Evolutionary conservation across 1,140 invertebrate species (phyloP).

Genomic region (Chelonus insularis): DNA sequence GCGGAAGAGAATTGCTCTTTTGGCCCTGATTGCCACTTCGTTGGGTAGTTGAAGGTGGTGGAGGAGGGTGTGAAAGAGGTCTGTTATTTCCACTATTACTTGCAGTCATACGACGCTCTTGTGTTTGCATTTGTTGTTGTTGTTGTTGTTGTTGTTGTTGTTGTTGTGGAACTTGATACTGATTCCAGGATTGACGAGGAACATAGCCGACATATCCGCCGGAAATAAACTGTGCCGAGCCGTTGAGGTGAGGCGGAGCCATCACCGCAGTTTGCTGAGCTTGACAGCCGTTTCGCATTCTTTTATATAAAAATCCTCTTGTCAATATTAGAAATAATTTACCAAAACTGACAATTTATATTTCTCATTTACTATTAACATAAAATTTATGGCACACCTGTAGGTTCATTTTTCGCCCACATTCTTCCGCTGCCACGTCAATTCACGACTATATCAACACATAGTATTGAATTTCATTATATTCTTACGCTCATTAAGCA

Average conservation of each 20-base stretch:
- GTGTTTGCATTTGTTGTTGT: conserved; percentile 14
- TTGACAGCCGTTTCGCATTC: conserved; percentile 56
- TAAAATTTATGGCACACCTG: no score
- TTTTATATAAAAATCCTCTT: conserved; percentile 23
- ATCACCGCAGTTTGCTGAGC: conserved; percentile 55
- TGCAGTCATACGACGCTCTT: conserved; percentile 19
- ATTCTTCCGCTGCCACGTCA: no score
- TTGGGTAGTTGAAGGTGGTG: conserved; percentile 47
- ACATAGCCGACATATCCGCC: conserved; percentile 53
- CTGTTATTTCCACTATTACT: conserved; percentile 35
- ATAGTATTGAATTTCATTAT: no score
- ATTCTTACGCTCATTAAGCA: no score
- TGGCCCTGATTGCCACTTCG: conserved; percentile 28
- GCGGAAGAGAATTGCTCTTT: conserved; percentile 44
- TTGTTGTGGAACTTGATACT: conserved; percentile 39
- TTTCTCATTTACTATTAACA: no score
- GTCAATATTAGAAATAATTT: no score
- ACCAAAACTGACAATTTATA: no score
- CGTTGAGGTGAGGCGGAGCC: conserved; percentile 56
- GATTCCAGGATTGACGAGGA: conserved; percentile 52
- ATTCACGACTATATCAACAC: no score
- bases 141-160: conserved; percentile 10
- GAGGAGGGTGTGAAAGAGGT: conserved; percentile 53
- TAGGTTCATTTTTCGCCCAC: no score
- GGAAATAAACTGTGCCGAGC: conserved; percentile 55